Conservation (phyloP, 1,140 invertebrate genomes). For the Phymastichus coffea region DNA sequence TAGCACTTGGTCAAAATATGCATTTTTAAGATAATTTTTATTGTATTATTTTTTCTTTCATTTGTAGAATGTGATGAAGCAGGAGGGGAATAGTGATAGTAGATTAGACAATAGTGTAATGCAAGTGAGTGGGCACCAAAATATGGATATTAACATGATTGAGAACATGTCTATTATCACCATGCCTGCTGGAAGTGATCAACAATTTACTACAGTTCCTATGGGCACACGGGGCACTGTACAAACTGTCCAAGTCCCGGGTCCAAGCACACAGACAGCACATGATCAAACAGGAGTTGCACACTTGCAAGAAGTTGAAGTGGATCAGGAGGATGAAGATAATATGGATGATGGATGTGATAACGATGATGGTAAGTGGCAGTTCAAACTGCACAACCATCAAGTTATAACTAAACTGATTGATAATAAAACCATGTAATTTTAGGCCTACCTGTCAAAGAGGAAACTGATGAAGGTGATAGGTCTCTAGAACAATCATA, state of each 20-base stretch:
- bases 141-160: constrained; percentile 51
- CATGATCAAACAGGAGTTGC: constrained; percentile 43
- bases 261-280: constrained; percentile 46
- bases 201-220: constrained; percentile 54
- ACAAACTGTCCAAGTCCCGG: constrained; percentile 49
- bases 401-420: no score
- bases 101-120: constrained; percentile 51
- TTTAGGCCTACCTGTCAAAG: constrained; percentile 51
- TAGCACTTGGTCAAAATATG: no score
- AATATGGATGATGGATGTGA: constrained; percentile 55
- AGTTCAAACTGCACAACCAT: no score
- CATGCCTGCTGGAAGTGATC: constrained; percentile 37
- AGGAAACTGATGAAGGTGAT: constrained; percentile 50
- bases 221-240: constrained; percentile 47
- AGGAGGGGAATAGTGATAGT: constrained; percentile 47
- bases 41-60: constrained; percentile 20
- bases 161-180: constrained; percentile 52
- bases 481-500: constrained; percentile 52
- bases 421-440: not conserved
- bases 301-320: constrained; percentile 48
- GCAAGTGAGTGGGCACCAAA: constrained; percentile 48
- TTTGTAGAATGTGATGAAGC: constrained; percentile 50
- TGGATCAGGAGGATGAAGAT: constrained; percentile 50
- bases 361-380: constrained; percentile 45
- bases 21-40: no score